Conservation (phyloP, 2,113 vertebrate species). For the Chroicocephalus ridibundus region DNA sequence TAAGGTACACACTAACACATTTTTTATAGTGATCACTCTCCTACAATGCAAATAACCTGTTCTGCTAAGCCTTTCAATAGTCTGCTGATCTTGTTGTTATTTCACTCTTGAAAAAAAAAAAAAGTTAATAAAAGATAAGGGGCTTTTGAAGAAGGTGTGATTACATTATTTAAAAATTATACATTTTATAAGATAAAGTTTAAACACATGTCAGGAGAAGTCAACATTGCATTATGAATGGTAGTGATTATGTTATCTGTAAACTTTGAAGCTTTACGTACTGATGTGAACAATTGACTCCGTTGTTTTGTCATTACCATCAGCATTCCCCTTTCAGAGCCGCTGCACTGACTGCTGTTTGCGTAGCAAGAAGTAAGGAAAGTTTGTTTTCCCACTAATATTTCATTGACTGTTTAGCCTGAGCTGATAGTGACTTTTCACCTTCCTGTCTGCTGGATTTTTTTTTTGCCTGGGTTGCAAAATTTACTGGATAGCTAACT, state of each 20-base stretch:
- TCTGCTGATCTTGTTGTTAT: slow-evolving; percentile 62
- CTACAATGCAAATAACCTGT: slow-evolving; percentile 54
- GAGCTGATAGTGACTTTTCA: slow-evolving; percentile 53
- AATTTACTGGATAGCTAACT: neutral
- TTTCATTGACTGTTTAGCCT: slow-evolving; percentile 65
- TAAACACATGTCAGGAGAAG: slow-evolving; percentile 80
- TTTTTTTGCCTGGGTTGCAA: neutral
- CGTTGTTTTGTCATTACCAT: slow-evolving; percentile 70
- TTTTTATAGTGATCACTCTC: slow-evolving; percentile 62
- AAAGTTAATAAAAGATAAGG: slow-evolving; percentile 71
- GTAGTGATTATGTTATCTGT: slow-evolving; percentile 76
- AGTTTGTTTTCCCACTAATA: slow-evolving; percentile 75
- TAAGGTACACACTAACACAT: slow-evolving; percentile 40
- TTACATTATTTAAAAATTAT: slow-evolving; percentile 82
- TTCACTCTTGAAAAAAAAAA: slow-evolving; percentile 62
- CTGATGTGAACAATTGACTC: slow-evolving; percentile 69
- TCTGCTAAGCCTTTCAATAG: slow-evolving; percentile 71
- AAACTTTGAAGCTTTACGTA: slow-evolving; percentile 78
- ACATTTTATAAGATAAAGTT: slow-evolving; percentile 81
- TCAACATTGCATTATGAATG: slow-evolving; percentile 80
- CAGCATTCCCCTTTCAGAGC: slow-evolving; percentile 48
- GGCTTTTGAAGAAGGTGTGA: slow-evolving; percentile 78
- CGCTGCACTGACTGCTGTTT: slow-evolving; percentile 67
- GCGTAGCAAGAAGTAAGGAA: slow-evolving; percentile 59
- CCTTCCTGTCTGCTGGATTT: slow-evolving; percentile 27